Evolutionary conservation across 2,113 vertebrate genomes (phyloP).

Genomic region (Gymnarchus niloticus): DNA sequence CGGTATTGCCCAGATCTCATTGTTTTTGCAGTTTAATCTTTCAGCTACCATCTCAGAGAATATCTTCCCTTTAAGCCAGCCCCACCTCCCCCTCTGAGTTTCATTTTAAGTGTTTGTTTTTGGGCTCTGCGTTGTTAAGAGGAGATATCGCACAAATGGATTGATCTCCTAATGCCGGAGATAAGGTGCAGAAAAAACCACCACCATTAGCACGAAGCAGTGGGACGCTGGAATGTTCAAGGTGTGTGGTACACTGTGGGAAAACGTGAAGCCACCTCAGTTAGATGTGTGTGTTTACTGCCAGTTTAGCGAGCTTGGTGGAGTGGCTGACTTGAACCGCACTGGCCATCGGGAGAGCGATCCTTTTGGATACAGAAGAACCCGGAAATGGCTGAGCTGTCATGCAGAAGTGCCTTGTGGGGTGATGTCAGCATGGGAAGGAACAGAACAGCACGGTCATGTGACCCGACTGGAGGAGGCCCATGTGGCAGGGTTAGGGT

Average conservation of each 20-base stretch:
- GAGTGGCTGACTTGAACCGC: not conserved
- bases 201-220: not conserved
- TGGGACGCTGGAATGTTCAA: not conserved
- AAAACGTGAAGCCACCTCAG: not conserved
- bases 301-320: not conserved
- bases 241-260: not conserved
- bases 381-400: not conserved
- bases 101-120: not conserved
- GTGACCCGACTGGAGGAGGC: not conserved
- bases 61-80: not conserved
- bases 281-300: not conserved
- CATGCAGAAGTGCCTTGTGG: not conserved
- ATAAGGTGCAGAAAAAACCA: not conserved
- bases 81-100: not conserved
- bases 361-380: not conserved
- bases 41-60: not conserved
- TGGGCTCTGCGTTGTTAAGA: not conserved
- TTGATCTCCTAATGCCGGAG: not conserved
- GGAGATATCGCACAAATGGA: not conserved
- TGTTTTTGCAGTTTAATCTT: not conserved
- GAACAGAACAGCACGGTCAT: not conserved
- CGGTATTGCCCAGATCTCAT: not conserved
- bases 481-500: not conserved
- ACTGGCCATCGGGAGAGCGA: not conserved
- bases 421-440: not conserved